phyloP scores from a whole-genome alignment of 2,797 vertebrate species.

The Acridotheres tristis region DNA sequence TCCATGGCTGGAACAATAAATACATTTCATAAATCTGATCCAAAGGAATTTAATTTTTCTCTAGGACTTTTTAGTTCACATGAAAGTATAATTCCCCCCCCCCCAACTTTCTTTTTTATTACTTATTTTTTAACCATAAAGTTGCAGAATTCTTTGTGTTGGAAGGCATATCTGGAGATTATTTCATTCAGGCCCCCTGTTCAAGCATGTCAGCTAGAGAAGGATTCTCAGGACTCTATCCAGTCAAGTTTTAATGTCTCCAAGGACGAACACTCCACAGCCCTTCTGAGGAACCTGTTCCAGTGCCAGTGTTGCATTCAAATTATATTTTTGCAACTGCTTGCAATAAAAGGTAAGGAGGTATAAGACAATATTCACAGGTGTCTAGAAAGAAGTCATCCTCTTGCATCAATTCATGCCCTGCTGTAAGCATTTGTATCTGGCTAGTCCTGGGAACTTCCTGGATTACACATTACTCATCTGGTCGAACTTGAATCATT shows the following conservation, averaged over 20 bases:
- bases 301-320: neutral
- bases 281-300: neutral
- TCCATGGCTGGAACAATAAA: neutral
- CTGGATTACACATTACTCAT: neutral
- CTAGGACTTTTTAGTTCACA: neutral
- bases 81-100: neutral
- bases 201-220: neutral
- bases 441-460: neutral
- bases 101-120: neutral
- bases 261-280: neutral
- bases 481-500: neutral
- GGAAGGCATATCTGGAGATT: neutral
- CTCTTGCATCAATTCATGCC: neutral
- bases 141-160: neutral
- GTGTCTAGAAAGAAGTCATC: neutral
- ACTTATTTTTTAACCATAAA: neutral
- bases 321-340: neutral
- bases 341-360: neutral
- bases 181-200: fast-evolving
- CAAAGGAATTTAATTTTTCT: neutral
- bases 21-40: neutral
- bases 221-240: neutral
- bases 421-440: fast-evolving
- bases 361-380: neutral
- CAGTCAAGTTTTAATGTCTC: neutral